A percentile compares a stretch with the other conserved stretches of the same genome.
Conservation (phyloP, 2,888 invertebrate species). For the Pollenia amentaria region DNA sequence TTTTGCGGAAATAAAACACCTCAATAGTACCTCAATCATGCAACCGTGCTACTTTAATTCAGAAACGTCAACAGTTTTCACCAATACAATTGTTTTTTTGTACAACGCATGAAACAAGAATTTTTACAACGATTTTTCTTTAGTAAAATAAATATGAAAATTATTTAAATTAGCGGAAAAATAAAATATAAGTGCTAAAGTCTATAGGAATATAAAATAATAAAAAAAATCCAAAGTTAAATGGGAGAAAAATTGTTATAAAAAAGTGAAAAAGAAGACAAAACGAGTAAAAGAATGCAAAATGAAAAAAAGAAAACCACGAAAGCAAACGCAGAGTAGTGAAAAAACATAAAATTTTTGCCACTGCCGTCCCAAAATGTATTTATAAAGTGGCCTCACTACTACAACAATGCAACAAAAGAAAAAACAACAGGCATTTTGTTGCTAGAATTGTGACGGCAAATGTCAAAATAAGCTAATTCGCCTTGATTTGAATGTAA, state of each 20-base stretch:
- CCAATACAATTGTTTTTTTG: slow-evolving; percentile 72
- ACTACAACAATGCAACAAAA: too few species aligned
- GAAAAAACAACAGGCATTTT: too few species aligned
- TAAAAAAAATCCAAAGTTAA: slow-evolving; percentile 28
- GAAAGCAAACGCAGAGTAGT: slow-evolving; percentile 55
- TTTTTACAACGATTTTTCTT: slow-evolving; percentile 75
- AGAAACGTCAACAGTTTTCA: slow-evolving; percentile 77
- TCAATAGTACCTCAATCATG: background rate
- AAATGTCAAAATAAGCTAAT: too few species aligned
- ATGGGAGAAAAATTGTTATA: slow-evolving; percentile 37
- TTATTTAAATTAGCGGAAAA: slow-evolving; percentile 36
- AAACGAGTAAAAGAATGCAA: slow-evolving; percentile 64
- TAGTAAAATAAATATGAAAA: slow-evolving; percentile 53
- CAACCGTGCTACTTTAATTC: slow-evolving; percentile 39
- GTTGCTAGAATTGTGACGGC: too few species aligned
- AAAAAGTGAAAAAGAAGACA: slow-evolving; percentile 39
- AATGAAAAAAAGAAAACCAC: slow-evolving; percentile 72
- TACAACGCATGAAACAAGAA: slow-evolving; percentile 69
- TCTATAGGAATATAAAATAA: slow-evolving; percentile 37
- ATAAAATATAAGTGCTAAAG: slow-evolving; percentile 59
- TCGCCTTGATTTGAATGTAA: too few species aligned
- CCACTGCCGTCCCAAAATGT: slow-evolving; percentile 56
- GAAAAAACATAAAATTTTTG: slow-evolving; percentile 54
- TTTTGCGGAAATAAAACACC: slow-evolving; percentile 27
- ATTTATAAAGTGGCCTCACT: too few species aligned